Evolutionary conservation across 2,888 invertebrate genomes (phyloP), one percentile per base, ranked within the genome.

Genomic region (Dynastes grantii): DNA sequence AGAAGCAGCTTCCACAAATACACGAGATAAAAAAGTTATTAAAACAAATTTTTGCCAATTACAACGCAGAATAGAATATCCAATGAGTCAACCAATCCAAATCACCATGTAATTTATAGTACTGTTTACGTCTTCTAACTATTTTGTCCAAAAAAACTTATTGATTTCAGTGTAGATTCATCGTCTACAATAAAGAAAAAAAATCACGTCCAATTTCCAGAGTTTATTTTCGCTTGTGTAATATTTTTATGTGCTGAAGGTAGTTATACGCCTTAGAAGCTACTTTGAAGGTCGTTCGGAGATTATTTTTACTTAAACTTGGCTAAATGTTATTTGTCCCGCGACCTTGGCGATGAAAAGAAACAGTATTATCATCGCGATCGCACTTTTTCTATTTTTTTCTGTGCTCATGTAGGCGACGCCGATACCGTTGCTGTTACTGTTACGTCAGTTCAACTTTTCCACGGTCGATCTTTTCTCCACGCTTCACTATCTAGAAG

Each of bases 271-370:
- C 73, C 61, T 75, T 75, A 75, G 61, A 75, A 75, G 40, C 40
- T 22, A 55, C n/a, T 63, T 75, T 61, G 73, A 55, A 77, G 76
- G 76, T 77, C 76, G 61, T 45, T 58, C 67, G 45, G 65, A 22
- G 73, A 73, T 78, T 78, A 78, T 78, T 78, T 78, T 78, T 78
- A 78, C 73, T 78, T 73, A 78, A 78, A 78, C 78, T 73, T 78
- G 73, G 78, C 65, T 63, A 78, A 78, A 78, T 75, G 49, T 73
- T 73, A 78, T 73, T 53, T 65, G 76, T 76, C 76, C 55, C 67
- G 45, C 63, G 67, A 76, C 76, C 76, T 76, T 68, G 76, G 29
- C 67, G 63, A 29, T 53, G 68, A 51, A 65, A 67, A 51, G 76
- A 76, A 76, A 67, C 76, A 68, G 67, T 68, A 76, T 67, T 76